phyloP scores from a whole-genome alignment of 2,888 invertebrate genomes.

The Psylliodes chrysocephalus region DNA sequence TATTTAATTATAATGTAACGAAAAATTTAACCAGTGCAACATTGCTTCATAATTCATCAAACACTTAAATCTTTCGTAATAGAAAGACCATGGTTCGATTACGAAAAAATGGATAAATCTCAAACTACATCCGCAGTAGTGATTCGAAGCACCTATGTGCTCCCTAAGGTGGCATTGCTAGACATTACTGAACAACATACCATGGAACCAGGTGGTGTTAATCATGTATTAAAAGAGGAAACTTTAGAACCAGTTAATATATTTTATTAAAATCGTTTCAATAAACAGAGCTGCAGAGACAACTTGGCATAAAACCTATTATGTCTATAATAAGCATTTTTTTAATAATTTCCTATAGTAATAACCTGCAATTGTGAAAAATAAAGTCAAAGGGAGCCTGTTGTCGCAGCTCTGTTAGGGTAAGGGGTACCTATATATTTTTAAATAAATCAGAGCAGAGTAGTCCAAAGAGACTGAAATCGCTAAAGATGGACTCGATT shows the following conservation, averaged over 20 bases:
- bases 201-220: not conserved
- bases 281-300: too few relatives aligned
- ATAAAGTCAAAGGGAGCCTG: too few relatives aligned
- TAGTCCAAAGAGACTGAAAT: too few relatives aligned
- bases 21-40: not conserved
- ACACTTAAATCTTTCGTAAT: not conserved
- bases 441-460: too few relatives aligned
- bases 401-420: too few relatives aligned
- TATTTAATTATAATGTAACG: slow-evolving; percentile 10
- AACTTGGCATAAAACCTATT: too few relatives aligned
- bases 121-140: not conserved
- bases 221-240: not conserved
- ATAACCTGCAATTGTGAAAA: too few relatives aligned
- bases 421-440: too few relatives aligned
- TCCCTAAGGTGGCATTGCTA: not conserved
- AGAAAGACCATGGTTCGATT: not conserved
- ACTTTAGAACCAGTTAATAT: not conserved
- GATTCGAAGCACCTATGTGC: not conserved
- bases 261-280: too few relatives aligned
- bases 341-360: too few relatives aligned
- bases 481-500: too few relatives aligned
- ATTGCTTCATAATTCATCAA: not conserved
- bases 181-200: slow-evolving; percentile 1
- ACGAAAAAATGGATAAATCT: not conserved
- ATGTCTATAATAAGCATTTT: too few relatives aligned